Conservation (phyloP, 2,797 vertebrate genomes). For the Iguana delicatissima region DNA sequence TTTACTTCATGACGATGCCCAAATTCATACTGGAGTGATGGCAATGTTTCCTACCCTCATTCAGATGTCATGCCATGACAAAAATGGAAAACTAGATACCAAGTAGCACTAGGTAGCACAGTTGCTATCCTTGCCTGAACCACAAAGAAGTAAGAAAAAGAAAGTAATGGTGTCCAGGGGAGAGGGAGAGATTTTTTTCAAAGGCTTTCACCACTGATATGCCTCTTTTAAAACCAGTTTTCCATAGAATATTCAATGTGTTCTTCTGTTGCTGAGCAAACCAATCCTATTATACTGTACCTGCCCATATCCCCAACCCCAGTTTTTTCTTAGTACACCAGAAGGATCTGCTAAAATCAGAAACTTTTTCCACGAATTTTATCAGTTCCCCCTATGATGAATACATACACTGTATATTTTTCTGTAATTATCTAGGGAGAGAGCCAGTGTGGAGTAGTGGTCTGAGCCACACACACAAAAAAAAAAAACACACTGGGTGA, state of each 20-base stretch:
- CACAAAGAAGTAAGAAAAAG: not conserved
- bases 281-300: not conserved
- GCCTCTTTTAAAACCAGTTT: not conserved
- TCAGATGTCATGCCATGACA: not conserved
- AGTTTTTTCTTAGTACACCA: not conserved
- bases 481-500: too few species aligned
- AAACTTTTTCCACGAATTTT: not conserved
- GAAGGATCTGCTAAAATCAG: not conserved
- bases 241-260: not conserved
- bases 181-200: not conserved
- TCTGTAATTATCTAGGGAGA: too few species aligned
- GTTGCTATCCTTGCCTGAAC: not conserved
- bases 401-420: too few species aligned
- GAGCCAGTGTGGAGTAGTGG: too few species aligned
- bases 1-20: not conserved
- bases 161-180: too few species aligned
- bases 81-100: not conserved
- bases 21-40: not conserved
- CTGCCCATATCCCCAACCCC: too few species aligned
- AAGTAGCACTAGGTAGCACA: not conserved
- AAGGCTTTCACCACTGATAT: not conserved
- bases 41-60: not conserved
- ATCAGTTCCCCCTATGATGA: too few species aligned
- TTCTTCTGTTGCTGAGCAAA: not conserved
- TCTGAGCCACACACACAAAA: too few species aligned